These are phyloP conservation scores for Caenorhabditis zanzibari DNA, from an alignment of 2,888 invertebrate species.

Conservation along the genomic window DNA sequence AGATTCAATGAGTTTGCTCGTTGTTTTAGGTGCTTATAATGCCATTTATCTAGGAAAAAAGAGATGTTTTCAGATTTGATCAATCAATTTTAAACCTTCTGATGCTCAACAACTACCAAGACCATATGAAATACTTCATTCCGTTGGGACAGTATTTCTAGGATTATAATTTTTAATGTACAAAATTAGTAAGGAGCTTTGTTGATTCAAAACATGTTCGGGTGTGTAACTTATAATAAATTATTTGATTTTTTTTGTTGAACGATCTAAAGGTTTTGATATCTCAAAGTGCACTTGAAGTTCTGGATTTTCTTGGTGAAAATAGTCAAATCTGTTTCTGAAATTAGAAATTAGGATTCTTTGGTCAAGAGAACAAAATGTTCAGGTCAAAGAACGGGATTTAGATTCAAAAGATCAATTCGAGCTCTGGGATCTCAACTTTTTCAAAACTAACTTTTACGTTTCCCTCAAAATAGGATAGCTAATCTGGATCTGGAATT, in stretches of 20 bases:
- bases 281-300: too few species aligned
- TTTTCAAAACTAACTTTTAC: too few species aligned
- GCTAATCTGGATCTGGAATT: slow-evolving; percentile 8
- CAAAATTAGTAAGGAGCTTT: neutral
- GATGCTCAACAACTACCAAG: slow-evolving; percentile 36
- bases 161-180: slow-evolving; percentile 1
- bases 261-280: too few species aligned
- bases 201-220: slow-evolving; percentile 2
- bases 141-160: slow-evolving; percentile 16
- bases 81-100: slow-evolving; percentile 49
- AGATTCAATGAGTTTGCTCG: slow-evolving; percentile 27
- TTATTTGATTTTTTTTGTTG: too few species aligned
- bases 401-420: neutral
- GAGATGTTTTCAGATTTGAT: slow-evolving; percentile 37
- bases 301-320: too few species aligned
- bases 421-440: too few species aligned
- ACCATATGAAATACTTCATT: slow-evolving; percentile 21
- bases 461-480: too few species aligned
- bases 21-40: slow-evolving; percentile 27
- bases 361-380: too few species aligned
- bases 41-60: neutral
- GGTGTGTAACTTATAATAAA: neutral
- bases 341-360: too few species aligned
- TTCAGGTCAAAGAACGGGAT: too few species aligned
- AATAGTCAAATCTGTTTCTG: too few species aligned